Base-by-base conservation (phyloP, 1,140 invertebrate genomes). In the Camponotus vicinus region DNA sequence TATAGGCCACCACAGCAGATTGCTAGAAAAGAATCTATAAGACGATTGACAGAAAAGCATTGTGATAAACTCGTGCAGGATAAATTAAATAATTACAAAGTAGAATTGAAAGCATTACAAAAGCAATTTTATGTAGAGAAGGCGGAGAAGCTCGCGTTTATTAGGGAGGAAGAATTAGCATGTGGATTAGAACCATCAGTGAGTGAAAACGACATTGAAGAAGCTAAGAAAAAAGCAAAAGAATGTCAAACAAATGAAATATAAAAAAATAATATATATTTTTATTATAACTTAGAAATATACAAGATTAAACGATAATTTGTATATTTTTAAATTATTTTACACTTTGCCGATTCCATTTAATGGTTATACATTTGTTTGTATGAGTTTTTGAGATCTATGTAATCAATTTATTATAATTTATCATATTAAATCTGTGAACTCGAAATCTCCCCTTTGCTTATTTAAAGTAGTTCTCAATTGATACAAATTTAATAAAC, bases 151-250 rank as follows among this genome's bases (percentile, higher is more conserved):
- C 93, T 98, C 49, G 94, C 96, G 67, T 97, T 97, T 88, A 97
- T 98, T 21, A 95, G 96, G 64, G 95, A 96, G 85, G 97, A 98
- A 93, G 97, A 98, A 93, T 94, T 96, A 73, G 96, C 96, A 32
- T 96, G 97, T 89, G 96, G 97, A 52, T 90, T 97, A 7, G 92
- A 95, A 52, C 95, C 96, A 0, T 97, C 97, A 0, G 96, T 97
- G 0, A 96, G 95, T 0, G 96, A 97, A 88, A 95, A 97, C 85
- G 96, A 97, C 82, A 97, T 98, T 79, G 95, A 95, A 79, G 93
- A 93, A n/a, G 96, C 96, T 2, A 95, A 96, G 42, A 90, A 95
- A 83, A 94, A 96, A 89, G 93, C 96, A 3, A 93, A 96, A 61
- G 92, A 96, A 78, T 96, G 75, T 45, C n/a, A 66, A 64, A 78